Evolutionary conservation across 2,113 vertebrate genomes (phyloP).

Genomic region (Panurus biarmicus): DNA sequence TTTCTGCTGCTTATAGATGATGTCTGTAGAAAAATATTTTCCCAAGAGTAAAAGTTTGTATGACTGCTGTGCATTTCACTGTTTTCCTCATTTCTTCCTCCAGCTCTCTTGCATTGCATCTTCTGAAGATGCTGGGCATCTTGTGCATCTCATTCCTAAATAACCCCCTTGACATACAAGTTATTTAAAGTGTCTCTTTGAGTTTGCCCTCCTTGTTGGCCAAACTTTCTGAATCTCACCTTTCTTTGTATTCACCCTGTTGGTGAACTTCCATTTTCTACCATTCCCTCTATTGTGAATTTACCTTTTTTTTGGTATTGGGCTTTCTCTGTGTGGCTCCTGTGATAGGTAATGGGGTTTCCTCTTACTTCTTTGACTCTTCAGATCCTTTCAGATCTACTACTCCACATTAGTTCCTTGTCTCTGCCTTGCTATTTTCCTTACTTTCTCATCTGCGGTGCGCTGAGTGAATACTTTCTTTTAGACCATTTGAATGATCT

Average conservation of each 20-base stretch:
- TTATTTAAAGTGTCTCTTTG: background rate
- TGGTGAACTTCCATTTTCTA: background rate
- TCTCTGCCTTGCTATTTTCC: background rate
- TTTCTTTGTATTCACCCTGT: background rate
- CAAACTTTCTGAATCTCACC: background rate
- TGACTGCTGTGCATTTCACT: background rate
- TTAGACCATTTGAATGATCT: background rate
- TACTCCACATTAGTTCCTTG: background rate
- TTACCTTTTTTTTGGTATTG: background rate
- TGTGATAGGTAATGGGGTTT: background rate
- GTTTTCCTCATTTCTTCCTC: background rate
- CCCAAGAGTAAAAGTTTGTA: background rate
- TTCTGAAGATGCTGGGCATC: background rate
- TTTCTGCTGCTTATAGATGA: background rate
- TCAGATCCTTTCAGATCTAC: background rate
- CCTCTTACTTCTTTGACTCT: background rate
- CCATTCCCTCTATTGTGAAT: background rate
- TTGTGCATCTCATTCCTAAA: background rate
- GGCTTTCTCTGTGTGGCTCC: background rate
- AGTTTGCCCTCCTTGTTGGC: background rate
- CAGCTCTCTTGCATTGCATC: background rate
- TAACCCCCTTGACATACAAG: background rate
- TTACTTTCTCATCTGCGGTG: background rate
- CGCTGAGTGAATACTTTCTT: background rate
- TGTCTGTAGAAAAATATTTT: background rate